Percentiles rank a stretch among this genome's conserved stretches.
Conservation (phyloP, 2,113 vertebrate genomes). For the Gila orcuttii region DNA sequence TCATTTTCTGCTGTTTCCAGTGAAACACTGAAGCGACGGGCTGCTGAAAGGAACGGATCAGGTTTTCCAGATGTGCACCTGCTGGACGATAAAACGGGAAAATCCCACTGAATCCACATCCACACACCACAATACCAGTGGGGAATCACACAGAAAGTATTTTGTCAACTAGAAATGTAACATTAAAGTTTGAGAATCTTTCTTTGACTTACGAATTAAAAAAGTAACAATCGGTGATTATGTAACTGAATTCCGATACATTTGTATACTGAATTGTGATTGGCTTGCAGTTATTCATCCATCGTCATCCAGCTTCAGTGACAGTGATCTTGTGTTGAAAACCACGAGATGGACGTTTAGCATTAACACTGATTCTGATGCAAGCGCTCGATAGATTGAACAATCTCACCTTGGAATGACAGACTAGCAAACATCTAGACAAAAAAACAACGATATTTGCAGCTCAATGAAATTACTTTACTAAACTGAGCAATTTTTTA, state of each 20-base stretch:
- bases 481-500: neutral
- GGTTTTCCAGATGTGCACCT: neutral
- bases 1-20: slow-evolving; percentile 1
- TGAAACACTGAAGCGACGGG: neutral
- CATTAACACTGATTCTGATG: neutral
- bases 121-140: neutral
- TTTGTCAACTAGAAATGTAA: neutral
- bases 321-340: neutral
- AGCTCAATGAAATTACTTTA: neutral
- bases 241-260: neutral
- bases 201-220: neutral
- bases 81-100: neutral
- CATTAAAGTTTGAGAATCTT: neutral
- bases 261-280: neutral
- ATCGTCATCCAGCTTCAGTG: neutral
- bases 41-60: neutral
- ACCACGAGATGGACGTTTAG: neutral
- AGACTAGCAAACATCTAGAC: too few species aligned
- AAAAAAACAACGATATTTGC: too few species aligned
- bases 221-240: neutral
- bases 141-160: too few species aligned
- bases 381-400: neutral
- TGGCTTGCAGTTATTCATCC: neutral
- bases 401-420: neutral
- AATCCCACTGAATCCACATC: too few species aligned